Evolutionary conservation across 1,140 invertebrate species (phyloP).

Genomic region (Drosophila yakuba): DNA sequence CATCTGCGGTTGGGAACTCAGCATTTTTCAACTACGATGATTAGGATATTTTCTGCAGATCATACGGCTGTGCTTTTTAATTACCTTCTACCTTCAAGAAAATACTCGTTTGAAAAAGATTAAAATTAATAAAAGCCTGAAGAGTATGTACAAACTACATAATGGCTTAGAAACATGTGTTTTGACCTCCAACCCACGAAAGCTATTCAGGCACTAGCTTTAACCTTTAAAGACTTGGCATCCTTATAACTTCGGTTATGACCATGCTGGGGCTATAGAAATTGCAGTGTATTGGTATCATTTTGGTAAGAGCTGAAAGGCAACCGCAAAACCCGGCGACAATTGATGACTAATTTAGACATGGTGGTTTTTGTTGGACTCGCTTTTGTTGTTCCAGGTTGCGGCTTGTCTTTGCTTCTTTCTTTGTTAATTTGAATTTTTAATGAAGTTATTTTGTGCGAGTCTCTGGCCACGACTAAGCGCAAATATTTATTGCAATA

Average conservation of each 20-base stretch:
- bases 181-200: too few species aligned
- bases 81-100: too few species aligned
- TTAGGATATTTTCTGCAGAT: not conserved
- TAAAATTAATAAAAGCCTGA: too few species aligned
- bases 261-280: too few species aligned
- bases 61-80: too few species aligned
- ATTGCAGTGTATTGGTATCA: not conserved
- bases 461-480: conserved; percentile 60
- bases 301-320: conserved; percentile 14
- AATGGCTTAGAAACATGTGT: too few species aligned
- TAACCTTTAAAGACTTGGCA: too few species aligned
- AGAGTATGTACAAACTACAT: too few species aligned
- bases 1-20: not conserved
- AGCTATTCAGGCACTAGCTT: too few species aligned
- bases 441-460: conserved; percentile 75
- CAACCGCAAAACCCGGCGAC: conserved; percentile 28
- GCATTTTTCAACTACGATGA: not conserved
- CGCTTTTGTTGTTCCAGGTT: conserved; percentile 45
- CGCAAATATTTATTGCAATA: conserved; percentile 81
- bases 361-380: conserved; percentile 12
- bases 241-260: too few species aligned
- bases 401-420: conserved; percentile 41
- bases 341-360: conserved; percentile 37
- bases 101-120: too few species aligned
- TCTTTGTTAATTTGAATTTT: conserved; percentile 73